These are phyloP conservation scores for Tychaedon coryphoeus DNA, from an alignment of 2,113 vertebrate genomes.

Conservation along the genomic window DNA sequence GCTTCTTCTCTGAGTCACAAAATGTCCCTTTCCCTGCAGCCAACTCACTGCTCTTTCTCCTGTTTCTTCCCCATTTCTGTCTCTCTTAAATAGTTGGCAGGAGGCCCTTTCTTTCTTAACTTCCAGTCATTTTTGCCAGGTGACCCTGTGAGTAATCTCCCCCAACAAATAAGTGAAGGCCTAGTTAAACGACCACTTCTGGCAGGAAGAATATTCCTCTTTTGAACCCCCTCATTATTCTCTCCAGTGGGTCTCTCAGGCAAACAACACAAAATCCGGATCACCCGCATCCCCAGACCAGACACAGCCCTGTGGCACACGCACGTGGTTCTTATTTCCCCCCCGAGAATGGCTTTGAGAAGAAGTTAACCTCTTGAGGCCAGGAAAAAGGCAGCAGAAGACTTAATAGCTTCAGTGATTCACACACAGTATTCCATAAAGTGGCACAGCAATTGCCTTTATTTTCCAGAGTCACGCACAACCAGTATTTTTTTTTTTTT, in stretches of 20 bases:
- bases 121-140: slow-evolving; percentile 60
- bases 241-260: background rate
- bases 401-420: background rate
- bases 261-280: background rate
- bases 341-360: background rate
- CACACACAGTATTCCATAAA: background rate
- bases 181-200: slow-evolving; percentile 17
- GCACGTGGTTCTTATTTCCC: background rate
- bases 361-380: slow-evolving; percentile 39
- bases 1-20: slow-evolving; percentile 35
- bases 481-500: background rate
- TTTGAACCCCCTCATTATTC: slow-evolving; percentile 20
- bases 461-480: background rate
- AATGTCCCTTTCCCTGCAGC: slow-evolving; percentile 40
- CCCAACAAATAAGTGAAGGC: slow-evolving; percentile 35
- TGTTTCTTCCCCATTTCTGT: slow-evolving; percentile 2
- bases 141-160: slow-evolving; percentile 48
- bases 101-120: slow-evolving; percentile 59
- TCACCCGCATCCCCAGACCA: background rate
- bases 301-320: background rate
- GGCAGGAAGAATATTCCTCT: background rate
- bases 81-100: slow-evolving; percentile 43
- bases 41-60: slow-evolving; percentile 29
- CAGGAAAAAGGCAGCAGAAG: slow-evolving; percentile 8
- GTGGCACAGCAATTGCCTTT: background rate